Evolutionary conservation across 2,888 invertebrate genomes (phyloP).

Genomic region (Crossocerus cetratus): DNA sequence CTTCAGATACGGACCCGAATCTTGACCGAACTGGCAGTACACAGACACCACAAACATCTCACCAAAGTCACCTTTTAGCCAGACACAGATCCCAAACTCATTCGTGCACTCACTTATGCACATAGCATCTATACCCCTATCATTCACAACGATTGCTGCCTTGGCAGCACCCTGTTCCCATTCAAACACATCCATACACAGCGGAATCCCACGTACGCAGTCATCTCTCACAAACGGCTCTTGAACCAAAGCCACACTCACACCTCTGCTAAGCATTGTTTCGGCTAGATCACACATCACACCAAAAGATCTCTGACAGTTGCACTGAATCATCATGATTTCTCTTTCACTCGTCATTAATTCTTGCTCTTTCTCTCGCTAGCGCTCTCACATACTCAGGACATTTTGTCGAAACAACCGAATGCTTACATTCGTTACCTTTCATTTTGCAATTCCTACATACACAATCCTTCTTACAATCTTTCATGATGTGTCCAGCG

Average conservation of each 20-base stretch:
- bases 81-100: conserved; percentile 32
- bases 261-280: neutral
- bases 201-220: neutral
- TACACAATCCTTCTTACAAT: neutral
- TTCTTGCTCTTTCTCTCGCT: neutral
- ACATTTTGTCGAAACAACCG: neutral
- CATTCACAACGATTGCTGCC: conserved; percentile 28
- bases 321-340: neutral
- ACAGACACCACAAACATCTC: conserved; percentile 40
- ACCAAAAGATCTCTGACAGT: conserved; percentile 13
- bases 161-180: neutral
- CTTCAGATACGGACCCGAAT: conserved; percentile 6
- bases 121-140: conserved; percentile 14
- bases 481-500: neutral
- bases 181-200: neutral
- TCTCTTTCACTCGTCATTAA: neutral
- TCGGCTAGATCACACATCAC: conserved; percentile 14
- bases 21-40: conserved; percentile 33
- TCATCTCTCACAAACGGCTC: conserved; percentile 11
- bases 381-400: neutral
- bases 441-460: conserved; percentile 12
- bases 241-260: conserved; percentile 11
- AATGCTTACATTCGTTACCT: neutral
- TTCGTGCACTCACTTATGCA: conserved; percentile 12
- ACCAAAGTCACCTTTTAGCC: conserved; percentile 34